Evolutionary conservation across 92 coral and sea anemone genomes (phyloP).

Genomic region (Muricea muricata): DNA sequence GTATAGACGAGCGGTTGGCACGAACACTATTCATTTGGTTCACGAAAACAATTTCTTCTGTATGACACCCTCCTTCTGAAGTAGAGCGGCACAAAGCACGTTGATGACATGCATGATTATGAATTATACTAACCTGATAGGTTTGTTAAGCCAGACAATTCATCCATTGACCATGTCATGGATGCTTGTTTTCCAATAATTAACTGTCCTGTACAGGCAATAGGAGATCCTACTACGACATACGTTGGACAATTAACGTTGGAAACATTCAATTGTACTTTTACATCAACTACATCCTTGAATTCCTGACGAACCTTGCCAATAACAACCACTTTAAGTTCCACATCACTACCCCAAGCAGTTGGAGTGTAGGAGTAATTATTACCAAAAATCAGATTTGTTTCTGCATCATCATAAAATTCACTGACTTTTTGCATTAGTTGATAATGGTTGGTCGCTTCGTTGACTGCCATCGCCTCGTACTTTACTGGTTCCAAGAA

Average conservation of each 20-base stretch:
- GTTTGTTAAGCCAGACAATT: neutral
- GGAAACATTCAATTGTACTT: conserved; percentile 55
- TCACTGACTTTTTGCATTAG: conserved; percentile 60
- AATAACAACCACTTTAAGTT: conserved; percentile 50
- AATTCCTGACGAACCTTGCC: neutral
- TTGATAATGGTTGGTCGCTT: conserved; percentile 32
- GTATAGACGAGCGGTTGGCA: no score
- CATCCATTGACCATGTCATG: conserved; percentile 62
- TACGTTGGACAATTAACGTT: conserved; percentile 59
- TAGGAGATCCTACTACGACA: conserved; percentile 48
- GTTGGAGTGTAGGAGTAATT: conserved; percentile 53
- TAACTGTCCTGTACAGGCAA: conserved; percentile 64
- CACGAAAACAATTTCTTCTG: no score
- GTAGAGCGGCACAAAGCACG: no score
- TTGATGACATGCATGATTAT: no score
- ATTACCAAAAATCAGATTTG: neutral
- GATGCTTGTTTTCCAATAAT: conserved; percentile 74
- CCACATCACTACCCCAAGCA: conserved; percentile 67
- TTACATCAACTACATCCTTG: conserved; percentile 36
- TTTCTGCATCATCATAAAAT: conserved; percentile 55
- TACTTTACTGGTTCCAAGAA: conserved; percentile 57
- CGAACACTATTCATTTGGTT: no score
- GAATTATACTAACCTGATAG: conserved; percentile 38
- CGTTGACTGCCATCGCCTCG: conserved; percentile 56
- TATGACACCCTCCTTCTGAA: no score